Conservation (phyloP, 1,140 invertebrate genomes). For the Bradysia coprophila region DNA sequence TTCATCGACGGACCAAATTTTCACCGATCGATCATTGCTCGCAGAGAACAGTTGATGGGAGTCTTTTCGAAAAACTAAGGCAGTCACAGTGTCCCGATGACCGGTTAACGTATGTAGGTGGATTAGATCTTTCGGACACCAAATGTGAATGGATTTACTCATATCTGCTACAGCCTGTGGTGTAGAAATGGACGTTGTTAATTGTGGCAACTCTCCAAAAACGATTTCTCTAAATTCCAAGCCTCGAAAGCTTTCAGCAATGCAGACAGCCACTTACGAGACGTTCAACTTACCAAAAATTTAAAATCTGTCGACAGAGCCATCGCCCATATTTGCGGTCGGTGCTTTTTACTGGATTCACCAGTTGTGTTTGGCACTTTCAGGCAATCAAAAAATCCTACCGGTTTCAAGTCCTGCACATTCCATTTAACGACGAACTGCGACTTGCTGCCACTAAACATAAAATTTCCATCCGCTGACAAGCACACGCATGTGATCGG, state of each 20-base stretch:
- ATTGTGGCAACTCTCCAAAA: too few species aligned
- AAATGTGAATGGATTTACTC: slow-evolving; percentile 61
- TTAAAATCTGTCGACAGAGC: slow-evolving; percentile 71
- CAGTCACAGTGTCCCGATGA: slow-evolving; percentile 54
- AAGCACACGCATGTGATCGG: slow-evolving; percentile 69
- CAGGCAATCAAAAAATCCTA: slow-evolving; percentile 17
- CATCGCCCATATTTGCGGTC: slow-evolving; percentile 40
- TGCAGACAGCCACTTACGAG: too few species aligned
- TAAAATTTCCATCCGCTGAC: slow-evolving; percentile 47
- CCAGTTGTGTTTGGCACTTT: slow-evolving; percentile 31
- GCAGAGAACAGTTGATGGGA: slow-evolving; percentile 79
- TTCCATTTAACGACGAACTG: slow-evolving; percentile 72
- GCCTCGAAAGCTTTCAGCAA: too few species aligned
- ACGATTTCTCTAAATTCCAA: too few species aligned
- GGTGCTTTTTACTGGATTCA: slow-evolving; percentile 25
- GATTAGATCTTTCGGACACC: slow-evolving; percentile 58
- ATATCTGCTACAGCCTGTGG: slow-evolving; percentile 49
- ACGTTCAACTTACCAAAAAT: slow-evolving; percentile 46
- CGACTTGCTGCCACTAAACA: slow-evolving; percentile 79
- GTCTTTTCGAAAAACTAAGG: slow-evolving; percentile 68
- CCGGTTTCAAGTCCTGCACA: slow-evolving; percentile 21
- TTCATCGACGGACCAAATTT: slow-evolving; percentile 89
- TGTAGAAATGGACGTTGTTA: too few species aligned
- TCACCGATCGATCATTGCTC: slow-evolving; percentile 67
- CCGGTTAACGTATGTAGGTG: slow-evolving; percentile 67